These are phyloP conservation scores for Holcopasites calliopsidis DNA, from an alignment of 1,140 invertebrate species.

Conservation along the genomic window DNA sequence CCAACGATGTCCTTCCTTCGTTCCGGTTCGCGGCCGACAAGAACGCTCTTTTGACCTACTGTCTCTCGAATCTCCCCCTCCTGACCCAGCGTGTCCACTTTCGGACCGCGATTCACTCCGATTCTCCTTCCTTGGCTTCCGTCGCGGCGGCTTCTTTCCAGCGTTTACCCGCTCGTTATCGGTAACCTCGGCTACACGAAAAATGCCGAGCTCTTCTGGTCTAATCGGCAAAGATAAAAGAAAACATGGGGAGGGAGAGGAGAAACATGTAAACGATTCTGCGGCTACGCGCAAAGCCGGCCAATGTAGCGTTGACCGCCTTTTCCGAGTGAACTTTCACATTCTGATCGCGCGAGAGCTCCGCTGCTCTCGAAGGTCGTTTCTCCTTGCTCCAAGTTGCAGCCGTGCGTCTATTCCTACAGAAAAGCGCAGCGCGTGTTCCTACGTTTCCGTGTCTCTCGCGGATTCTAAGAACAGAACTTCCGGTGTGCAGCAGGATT, in stretches of 20 bases:
- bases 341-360: constrained; percentile 68
- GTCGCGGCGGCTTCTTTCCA: too few species aligned
- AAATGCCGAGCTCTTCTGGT: too few species aligned
- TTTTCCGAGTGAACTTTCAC: constrained; percentile 75
- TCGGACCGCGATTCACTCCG: constrained; percentile 39
- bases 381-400: constrained; percentile 16
- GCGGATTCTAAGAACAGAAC: too few species aligned
- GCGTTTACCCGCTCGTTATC: too few species aligned
- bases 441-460: too few species aligned
- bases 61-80: constrained; percentile 5
- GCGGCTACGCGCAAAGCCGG: constrained; percentile 26
- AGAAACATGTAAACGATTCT: constrained; percentile 11
- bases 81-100: neutral
- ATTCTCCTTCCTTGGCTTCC: constrained; percentile 17
- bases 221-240: too few species aligned
- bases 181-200: too few species aligned
- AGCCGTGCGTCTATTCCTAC: neutral
- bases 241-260: neutral
- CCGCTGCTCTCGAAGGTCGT: constrained; percentile 35
- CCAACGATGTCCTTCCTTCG: constrained; percentile 40
- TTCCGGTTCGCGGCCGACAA: constrained; percentile 40
- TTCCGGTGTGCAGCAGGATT: too few species aligned
- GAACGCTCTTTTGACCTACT: constrained; percentile 48
- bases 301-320: constrained; percentile 61
- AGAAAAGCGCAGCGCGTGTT: too few species aligned